Evolutionary conservation across 2,888 invertebrate species (phyloP), one percentile per base, ranked within the genome.

Genomic region (Pycnomerus fuliginosus): DNA sequence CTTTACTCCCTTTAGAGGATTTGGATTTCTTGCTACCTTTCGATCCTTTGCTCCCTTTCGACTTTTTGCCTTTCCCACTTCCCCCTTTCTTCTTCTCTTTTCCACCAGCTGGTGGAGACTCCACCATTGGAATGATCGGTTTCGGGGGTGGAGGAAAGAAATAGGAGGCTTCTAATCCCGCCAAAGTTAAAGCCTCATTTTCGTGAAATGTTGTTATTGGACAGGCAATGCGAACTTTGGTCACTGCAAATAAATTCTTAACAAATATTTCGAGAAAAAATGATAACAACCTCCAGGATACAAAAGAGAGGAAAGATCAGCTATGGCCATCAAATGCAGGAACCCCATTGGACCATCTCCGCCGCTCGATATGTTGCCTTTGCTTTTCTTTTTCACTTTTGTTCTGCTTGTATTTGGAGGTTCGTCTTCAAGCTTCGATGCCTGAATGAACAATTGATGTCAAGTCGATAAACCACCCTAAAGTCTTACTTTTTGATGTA

Each of bases 261-360:
- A 17, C 35, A 16, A 28, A 30, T 28, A 4, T 16, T 8, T 16
- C 31, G 10, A 44, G 7, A 10, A 33, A 40, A 15, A 10, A 29
- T n/a, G 33, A 4, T 24, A 44, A 4, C 37, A 39, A 62, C 67
- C 61, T 40, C 71, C 71, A 7, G 71, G 72, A 61, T 70, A 70
- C 15, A 72, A 44, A 15, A 73, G 50, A 13, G 61, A 47, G 3
- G 66, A 61, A 10, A 72, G 42, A 56, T 72, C 69, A 8, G 69
- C 41, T 14, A 65, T 48, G 1, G 64, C 64, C 69, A 70, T 70
- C 4, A 69, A 55, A 50, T 73, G 72, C 28, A 72, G 52, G 47
- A 42, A 63, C 16, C 55, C 55, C 16, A n/a, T n/a, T n/a, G n/a
- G n/a, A n/a, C n/a, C n/a, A n/a, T n/a, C n/a, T n/a, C n/a, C n/a